Evolutionary conservation across 1,140 invertebrate species (phyloP), one percentile per base, ranked within the genome.

Genomic region (Epicauta chinensis): DNA sequence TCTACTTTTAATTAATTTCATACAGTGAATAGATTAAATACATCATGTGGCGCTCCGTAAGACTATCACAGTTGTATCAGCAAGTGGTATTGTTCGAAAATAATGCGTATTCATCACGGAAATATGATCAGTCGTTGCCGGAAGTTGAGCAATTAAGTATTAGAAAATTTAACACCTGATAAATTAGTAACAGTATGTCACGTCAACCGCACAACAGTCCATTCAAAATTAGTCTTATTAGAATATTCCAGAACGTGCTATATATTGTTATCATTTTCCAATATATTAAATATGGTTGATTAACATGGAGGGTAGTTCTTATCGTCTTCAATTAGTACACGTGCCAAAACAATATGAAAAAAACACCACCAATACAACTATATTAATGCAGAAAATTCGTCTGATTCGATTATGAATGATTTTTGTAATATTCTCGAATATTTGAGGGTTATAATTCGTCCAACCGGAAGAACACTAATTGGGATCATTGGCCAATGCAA

Each of bases 1-100:
- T n/a, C n/a, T n/a, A 55, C 53, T 61, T 56, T 52, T 61, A 63
- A 63, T 63, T 63, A 63, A 63, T 63, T 60, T 53, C 52, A 48
- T 55, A 57, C 58, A 47, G 44, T 44, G 57, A 59, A 59, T 60
- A 63, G 53, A 56, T 63, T 60, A 60, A 51, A 58, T 61, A 55
- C 55, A 56, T 49, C 59, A 61, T 61, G 61, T 63, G 61, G 59
- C 49, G 43, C 41, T 54, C 57, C 51, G 51, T 54, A 52, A 34
- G 46, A 53, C 47, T 41, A 56, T 58, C 42, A 55, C 53, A 47
- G 44, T 53, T 58, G 53, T 57, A 55, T 60, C 57, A 55, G 59
- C 61, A 63, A 63, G 61, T 63, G 61, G 56, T 58, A 61, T 63
- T 63, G 55, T 63, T 55, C 44, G 7, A 34, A 60, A 5, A 63